Percentiles rank a stretch among this genome's conserved stretches.
These are phyloP conservation scores for Lutraria lutraria DNA, from an alignment of 2,888 invertebrate genomes.

Conservation along the genomic window DNA sequence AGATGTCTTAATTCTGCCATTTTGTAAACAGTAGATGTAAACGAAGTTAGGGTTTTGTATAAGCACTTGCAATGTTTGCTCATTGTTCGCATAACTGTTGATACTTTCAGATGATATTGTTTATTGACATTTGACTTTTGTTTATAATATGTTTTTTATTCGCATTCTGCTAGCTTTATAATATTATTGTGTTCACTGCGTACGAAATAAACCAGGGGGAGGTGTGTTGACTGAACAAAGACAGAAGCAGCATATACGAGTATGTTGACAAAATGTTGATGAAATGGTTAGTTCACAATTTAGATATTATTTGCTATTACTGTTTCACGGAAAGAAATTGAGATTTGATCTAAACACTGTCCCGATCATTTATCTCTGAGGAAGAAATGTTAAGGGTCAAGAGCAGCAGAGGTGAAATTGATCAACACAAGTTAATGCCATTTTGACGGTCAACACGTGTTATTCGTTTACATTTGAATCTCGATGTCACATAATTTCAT, in stretches of 20 bases:
- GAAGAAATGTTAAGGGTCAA: too few species aligned
- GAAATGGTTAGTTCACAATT: too few species aligned
- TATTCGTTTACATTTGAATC: too few species aligned
- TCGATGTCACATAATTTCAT: too few species aligned
- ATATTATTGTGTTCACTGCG: neutral
- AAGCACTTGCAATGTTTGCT: neutral
- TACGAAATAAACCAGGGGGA: neutral
- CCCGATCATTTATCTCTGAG: too few species aligned
- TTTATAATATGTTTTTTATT: neutral
- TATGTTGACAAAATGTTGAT: too few species aligned
- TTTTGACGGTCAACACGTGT: too few species aligned
- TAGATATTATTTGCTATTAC: too few species aligned
- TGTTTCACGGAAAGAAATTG: too few species aligned
- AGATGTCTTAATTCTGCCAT: neutral
- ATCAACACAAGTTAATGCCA: too few species aligned
- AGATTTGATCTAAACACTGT: too few species aligned
- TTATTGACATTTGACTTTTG: neutral
- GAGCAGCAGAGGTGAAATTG: too few species aligned
- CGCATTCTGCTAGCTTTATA: neutral
- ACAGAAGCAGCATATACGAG: neutral
- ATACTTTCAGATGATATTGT: neutral
- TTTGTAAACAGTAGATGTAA: neutral
- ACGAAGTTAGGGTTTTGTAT: neutral
- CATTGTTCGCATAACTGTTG: neutral
- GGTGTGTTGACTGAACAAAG: neutral